Evolutionary conservation across 2,888 invertebrate species (phyloP).

Genomic region (Epirrita christyi): DNA sequence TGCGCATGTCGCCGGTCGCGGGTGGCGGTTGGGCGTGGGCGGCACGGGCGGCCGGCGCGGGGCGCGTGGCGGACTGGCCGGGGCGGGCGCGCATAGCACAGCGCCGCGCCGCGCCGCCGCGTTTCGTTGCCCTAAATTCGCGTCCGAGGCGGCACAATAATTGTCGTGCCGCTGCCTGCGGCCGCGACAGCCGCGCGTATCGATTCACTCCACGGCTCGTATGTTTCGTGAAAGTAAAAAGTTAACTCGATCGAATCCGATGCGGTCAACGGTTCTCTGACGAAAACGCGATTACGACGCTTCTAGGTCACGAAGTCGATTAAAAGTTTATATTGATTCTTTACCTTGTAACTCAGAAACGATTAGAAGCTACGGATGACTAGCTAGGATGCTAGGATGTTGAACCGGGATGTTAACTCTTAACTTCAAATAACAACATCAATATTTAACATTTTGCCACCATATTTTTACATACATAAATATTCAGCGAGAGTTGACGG

Average conservation of each 20-base stretch:
- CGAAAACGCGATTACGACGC: slow-evolving; percentile 64
- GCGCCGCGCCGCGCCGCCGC: slow-evolving; percentile 50
- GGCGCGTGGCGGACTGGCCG: slow-evolving; percentile 66
- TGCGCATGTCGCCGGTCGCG: slow-evolving; percentile 34
- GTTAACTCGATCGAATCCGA: slow-evolving; percentile 77
- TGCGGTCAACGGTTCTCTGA: slow-evolving; percentile 70
- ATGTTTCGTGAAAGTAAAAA: slow-evolving; percentile 78
- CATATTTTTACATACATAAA: slow-evolving; percentile 11
- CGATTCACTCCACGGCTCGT: slow-evolving; percentile 64
- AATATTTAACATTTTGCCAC: neutral
- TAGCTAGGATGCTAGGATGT: slow-evolving; percentile 9
- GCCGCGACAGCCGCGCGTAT: slow-evolving; percentile 74
- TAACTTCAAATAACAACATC: neutral
- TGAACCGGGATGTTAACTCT: slow-evolving; percentile 15
- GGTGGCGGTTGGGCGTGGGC: slow-evolving; percentile 22
- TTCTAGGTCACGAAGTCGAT: slow-evolving; percentile 74
- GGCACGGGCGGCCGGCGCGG: slow-evolving; percentile 50
- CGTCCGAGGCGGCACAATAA: slow-evolving; percentile 74
- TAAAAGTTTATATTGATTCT: slow-evolving; percentile 67
- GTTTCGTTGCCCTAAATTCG: slow-evolving; percentile 78
- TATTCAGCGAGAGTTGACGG: slow-evolving; percentile 11
- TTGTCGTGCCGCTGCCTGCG: slow-evolving; percentile 76
- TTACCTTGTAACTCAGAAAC: slow-evolving; percentile 45
- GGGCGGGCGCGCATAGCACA: slow-evolving; percentile 41
- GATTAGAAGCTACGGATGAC: slow-evolving; percentile 27